Percentiles rank a stretch among this genome's conserved stretches.
Conservation (phyloP, 1,140 invertebrate species). For the Pseudomyrmex pallidus region DNA sequence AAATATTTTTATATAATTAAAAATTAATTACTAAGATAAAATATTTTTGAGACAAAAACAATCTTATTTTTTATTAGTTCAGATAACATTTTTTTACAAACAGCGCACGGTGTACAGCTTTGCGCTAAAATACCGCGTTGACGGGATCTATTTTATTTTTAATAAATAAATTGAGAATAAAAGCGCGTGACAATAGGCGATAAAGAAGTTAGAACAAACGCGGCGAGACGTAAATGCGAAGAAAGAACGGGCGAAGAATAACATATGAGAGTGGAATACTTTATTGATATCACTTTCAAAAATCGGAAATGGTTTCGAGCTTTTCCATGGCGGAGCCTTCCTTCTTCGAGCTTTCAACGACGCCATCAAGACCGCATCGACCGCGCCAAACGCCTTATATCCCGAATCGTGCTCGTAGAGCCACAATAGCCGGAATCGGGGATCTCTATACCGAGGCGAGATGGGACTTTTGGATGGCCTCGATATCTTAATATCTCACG, state of each 20-base stretch:
- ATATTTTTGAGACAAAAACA: too few species aligned
- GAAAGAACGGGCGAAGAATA: background rate
- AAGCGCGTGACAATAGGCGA: background rate
- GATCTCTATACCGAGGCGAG: slow-evolving; percentile 3
- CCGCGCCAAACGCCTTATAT: slow-evolving; percentile 1
- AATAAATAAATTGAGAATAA: background rate
- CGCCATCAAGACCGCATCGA: slow-evolving; percentile 33
- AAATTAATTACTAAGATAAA: too few species aligned
- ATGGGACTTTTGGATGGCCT: background rate
- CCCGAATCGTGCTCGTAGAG: slow-evolving; percentile 14
- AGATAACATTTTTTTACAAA: too few species aligned
- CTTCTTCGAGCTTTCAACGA: slow-evolving; percentile 21
- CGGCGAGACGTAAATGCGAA: background rate
- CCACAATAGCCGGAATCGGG: slow-evolving; percentile 20
- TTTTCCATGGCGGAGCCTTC: background rate
- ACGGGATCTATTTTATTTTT: slow-evolving; percentile 15
- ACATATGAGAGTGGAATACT: background rate
- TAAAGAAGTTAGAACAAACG: background rate
- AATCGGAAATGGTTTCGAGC: slow-evolving; percentile 15
- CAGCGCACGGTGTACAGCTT: too few species aligned
- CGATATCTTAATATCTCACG: slow-evolving; percentile 29
- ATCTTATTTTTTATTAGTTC: too few species aligned
- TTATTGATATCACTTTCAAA: slow-evolving; percentile 24
- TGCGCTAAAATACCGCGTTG: too few species aligned
- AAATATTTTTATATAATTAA: too few species aligned